Evolutionary conservation across 2,113 vertebrate genomes (phyloP).

Genomic region (Tachysurus vachellii): DNA sequence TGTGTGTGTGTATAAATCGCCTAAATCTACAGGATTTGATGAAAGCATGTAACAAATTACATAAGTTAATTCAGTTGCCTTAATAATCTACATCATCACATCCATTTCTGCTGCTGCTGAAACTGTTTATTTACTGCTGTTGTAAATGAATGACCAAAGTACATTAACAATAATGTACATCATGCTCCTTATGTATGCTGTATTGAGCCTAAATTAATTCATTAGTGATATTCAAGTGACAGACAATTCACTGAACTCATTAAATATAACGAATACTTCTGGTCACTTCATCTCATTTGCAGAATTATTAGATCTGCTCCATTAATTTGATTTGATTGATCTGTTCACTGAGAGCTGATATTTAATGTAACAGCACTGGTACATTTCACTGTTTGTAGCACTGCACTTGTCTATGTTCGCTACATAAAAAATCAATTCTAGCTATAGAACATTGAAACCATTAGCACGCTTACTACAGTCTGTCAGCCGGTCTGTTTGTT

Average conservation of each 20-base stretch:
- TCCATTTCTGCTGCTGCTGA: not conserved
- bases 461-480: too few species aligned
- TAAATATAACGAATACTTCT: not conserved
- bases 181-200: too few species aligned
- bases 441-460: not conserved
- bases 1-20: conserved; percentile 8
- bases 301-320: not conserved
- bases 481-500: not conserved
- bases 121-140: not conserved
- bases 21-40: not conserved
- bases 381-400: not conserved
- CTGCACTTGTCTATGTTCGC: not conserved
- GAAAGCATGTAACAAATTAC: not conserved
- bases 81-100: not conserved
- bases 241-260: not conserved
- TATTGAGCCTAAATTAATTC: not conserved
- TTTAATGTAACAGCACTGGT: not conserved
- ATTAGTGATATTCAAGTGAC: not conserved
- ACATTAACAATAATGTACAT: not conserved
- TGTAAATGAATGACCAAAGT: not conserved
- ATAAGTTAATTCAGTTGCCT: not conserved
- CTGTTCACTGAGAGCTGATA: not conserved
- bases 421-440: not conserved
- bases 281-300: not conserved
- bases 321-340: not conserved